Percentiles rank a stretch among this genome's conserved stretches.
These are phyloP conservation scores for Ptilonorhynchus violaceus DNA, from an alignment of 2,113 vertebrate genomes.

Conservation along the genomic window DNA sequence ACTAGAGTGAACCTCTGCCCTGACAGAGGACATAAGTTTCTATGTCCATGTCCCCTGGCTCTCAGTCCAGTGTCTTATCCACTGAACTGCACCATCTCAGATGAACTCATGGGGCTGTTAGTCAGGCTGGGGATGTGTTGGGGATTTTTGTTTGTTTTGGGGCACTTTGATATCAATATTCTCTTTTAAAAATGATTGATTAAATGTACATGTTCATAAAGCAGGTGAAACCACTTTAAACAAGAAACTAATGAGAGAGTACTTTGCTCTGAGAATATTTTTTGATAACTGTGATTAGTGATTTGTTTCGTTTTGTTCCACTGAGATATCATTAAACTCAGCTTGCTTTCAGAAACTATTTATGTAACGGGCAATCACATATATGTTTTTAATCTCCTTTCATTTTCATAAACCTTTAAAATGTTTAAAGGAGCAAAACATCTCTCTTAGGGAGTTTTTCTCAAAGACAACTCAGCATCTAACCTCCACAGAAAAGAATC, in stretches of 20 bases:
- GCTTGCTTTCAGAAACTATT: not conserved
- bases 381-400: conserved; percentile 28
- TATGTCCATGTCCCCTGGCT: not conserved
- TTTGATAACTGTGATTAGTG: not conserved
- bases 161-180: not conserved
- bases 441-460: not conserved
- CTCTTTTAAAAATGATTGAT: not conserved
- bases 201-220: not conserved
- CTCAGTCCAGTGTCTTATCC: not conserved
- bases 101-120: not conserved
- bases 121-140: not conserved
- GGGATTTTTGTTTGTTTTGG: not conserved
- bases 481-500: not conserved
- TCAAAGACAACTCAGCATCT: not conserved
- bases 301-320: not conserved
- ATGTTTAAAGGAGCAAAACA: not conserved
- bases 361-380: not conserved
- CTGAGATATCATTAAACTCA: not conserved
- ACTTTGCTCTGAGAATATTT: not conserved
- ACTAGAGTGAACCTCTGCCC: not conserved
- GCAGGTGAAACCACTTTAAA: not conserved
- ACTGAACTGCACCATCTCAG: not conserved
- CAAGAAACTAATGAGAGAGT: not conserved
- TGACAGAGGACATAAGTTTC: not conserved
- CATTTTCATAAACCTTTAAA: not conserved